Base-by-base conservation (phyloP, 2,113 vertebrate genomes). In the Rissa tridactyla region DNA sequence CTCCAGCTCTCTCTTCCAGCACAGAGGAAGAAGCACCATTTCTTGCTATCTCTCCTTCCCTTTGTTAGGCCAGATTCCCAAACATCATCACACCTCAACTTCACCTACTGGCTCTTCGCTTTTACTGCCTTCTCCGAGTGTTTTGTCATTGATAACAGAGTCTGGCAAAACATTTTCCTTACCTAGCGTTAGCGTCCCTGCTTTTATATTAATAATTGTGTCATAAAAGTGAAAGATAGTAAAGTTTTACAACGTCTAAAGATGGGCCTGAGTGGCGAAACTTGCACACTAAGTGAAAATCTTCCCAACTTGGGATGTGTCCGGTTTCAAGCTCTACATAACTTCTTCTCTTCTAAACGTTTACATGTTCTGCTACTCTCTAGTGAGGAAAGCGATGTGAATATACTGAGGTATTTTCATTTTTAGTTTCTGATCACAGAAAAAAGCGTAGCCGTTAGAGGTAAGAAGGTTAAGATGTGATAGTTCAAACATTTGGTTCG, bases 141-240 rank as follows among this genome's bases (percentile, higher is more conserved):
- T 95, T 95, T 69, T 85, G 19, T 82, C 86, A 85, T 62, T 73
- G 88, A 94, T 61, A 92, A 83, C 49, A 65, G 79, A 82, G 54
- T 69, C 95, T 95, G 83, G 81, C 57, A 96, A 94, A 91, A 17
- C 13, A 32, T 86, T 96, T 95, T 76, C 57, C 65, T 46, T 82
- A 42, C 61, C 27, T 61, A 75, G 32, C 54, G 76, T 80, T 82
- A 85, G 80, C 57, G 94, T 86, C 73, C 40, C 65, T 69, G 27
- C 61, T 96, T 93, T 84, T 78, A 47, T 36, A 58, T 49, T 73
- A 49, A 42, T 66, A 93, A 80, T 49, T 79, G 75, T 66, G 52
- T 78, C 81, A 84, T 84, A 61, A 91, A 95, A 89, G 60, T 40
- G 27, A 77, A 78, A 49, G 34, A 76, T 1, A 0, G 15, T 84